Evolutionary conservation across 2,113 vertebrate species (phyloP).

Genomic region (Rhodinocichla rosea): DNA sequence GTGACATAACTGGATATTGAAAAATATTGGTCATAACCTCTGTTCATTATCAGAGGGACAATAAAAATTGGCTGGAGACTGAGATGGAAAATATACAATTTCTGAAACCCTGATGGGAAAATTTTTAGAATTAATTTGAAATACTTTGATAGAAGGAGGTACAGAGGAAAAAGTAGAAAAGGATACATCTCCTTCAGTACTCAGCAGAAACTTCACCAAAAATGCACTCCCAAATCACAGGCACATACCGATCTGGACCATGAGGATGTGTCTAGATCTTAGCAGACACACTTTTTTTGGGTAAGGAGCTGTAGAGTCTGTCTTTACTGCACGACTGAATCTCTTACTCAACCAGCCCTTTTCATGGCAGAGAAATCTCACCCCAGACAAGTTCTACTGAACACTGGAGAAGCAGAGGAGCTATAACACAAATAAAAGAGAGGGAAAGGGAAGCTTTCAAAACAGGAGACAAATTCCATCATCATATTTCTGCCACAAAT

Average conservation of each 20-base stretch:
- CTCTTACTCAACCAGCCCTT: neutral
- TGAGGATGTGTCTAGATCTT: neutral
- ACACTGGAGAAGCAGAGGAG: neutral
- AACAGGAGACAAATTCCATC: neutral
- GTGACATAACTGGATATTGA: neutral
- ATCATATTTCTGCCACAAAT: neutral
- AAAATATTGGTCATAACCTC: neutral
- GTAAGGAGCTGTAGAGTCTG: neutral
- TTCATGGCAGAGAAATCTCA: neutral
- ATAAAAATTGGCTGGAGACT: neutral
- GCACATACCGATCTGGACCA: neutral
- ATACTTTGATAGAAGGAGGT: neutral
- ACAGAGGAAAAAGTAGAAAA: neutral
- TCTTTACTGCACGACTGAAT: neutral
- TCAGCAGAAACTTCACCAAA: neutral
- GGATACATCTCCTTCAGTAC: neutral
- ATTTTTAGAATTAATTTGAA: neutral
- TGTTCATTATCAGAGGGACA: neutral
- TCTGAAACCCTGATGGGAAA: neutral
- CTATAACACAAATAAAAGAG: neutral
- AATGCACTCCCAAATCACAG: neutral
- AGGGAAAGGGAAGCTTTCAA: neutral
- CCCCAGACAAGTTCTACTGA: neutral
- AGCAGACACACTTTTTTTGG: neutral
- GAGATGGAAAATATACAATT: neutral